Conservation (phyloP, 2,797 vertebrate genomes). For the Limnodromus scolopaceus region DNA sequence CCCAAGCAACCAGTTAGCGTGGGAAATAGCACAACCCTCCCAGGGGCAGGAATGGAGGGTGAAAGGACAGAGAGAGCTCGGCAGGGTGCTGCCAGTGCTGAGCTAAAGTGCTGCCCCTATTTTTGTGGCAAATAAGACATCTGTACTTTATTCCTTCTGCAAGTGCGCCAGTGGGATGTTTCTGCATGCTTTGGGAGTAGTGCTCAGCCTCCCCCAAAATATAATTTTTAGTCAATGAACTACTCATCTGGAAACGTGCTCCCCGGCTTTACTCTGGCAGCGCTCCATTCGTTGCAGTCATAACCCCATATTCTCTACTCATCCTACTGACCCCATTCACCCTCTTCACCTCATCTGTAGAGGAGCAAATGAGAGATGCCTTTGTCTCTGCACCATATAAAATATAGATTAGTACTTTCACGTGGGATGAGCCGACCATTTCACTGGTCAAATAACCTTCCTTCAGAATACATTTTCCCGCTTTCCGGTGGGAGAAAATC, state of each 20-base stretch:
- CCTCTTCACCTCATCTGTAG: background rate
- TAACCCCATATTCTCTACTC: background rate
- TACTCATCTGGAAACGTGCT: background rate
- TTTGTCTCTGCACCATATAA: background rate
- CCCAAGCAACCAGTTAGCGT: background rate
- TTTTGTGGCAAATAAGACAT: background rate
- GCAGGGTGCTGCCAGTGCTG: background rate
- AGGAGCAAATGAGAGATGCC: background rate
- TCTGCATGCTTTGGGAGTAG: background rate
- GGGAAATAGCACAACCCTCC: background rate
- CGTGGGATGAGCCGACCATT: background rate
- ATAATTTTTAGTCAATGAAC: background rate
- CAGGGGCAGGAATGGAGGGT: background rate
- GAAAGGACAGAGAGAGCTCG: background rate
- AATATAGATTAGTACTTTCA: background rate
- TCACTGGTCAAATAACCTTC: background rate
- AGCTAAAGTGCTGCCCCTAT: fast-evolving
- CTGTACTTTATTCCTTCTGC: background rate
- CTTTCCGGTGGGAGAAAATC: background rate
- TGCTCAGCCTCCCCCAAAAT: background rate
- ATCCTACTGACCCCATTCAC: background rate
- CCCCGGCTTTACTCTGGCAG: background rate
- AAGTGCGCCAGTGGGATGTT: background rate
- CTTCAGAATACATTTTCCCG: background rate
- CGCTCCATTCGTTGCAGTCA: background rate